Base-by-base conservation (phyloP, 2,888 invertebrate species). In the Himalopsyche anomala region DNA sequence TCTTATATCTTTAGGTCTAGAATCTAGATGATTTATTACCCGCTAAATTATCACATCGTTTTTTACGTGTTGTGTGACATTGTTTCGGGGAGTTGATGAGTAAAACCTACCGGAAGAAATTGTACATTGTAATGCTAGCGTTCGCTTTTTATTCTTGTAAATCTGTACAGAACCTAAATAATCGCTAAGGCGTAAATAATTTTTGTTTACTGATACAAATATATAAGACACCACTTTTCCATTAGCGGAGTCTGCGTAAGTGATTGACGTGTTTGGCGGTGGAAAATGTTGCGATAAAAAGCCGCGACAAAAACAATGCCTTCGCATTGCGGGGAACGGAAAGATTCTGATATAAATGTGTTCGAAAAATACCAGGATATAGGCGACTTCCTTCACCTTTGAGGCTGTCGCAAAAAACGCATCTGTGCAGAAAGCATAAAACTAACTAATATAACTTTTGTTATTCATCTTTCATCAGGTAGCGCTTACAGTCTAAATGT, bases 231-330 rank as follows among this genome's bases (percentile, higher is more conserved):
- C 19, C 62, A 28, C 28, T 62, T 62, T 62, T 62, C 62, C 62
- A 62, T 62, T 62, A 62, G 62, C 8, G 19, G 62, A 62, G 62
- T 62, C n/a, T 62, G 62, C 9, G 19, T n/a, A 28, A 62, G 62
- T 62, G 62, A 62, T 62, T 62, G 62, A 62, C 62, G 62, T 62
- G 62, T 28, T 62, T 62, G 62, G 62, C 28, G 62, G 19, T 11
- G 62, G 62, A 15, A 62, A 62, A 62, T 62, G 28, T 28, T 62
- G 19, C 62, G 62, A 62, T 62, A 62, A 62, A 62, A 62, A 62
- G 62, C 62, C 62, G 62, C 62, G 62, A 62, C 62, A 62, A 62
- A 62, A 62, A 62, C 62, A 62, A 62, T 62, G 62, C 62, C 62
- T 62, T 19, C 62, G 56, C 62, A 62, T 62, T 62, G 62, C 28